Conservation (phyloP, 1,140 invertebrate genomes). For the Musca vetustissima region DNA sequence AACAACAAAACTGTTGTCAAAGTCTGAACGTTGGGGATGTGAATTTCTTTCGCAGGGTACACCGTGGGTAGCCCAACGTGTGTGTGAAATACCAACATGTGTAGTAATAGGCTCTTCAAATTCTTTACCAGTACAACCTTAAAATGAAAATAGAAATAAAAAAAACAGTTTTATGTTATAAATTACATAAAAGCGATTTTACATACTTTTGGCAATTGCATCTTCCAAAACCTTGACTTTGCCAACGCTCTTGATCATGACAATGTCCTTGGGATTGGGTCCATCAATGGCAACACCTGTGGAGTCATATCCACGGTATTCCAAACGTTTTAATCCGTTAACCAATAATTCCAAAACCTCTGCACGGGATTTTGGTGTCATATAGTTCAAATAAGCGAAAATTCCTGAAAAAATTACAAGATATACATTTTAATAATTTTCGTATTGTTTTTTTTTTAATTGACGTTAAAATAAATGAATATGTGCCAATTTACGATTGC, state of each 20-base stretch:
- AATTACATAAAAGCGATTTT: neutral
- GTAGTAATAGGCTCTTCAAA: constrained; percentile 55
- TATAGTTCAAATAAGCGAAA: constrained; percentile 98
- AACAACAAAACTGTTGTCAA: constrained; percentile 87
- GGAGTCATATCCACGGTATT: constrained; percentile 99
- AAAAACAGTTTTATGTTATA: neutral
- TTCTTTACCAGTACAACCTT: constrained; percentile 46
- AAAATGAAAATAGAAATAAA: neutral
- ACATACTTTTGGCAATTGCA: constrained; percentile 70
- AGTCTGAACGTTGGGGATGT: constrained; percentile 95
- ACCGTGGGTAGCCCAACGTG: constrained; percentile 99
- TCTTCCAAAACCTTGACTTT: constrained; percentile 94
- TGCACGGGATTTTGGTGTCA: constrained; percentile 90
- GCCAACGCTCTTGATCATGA: constrained; percentile 88
- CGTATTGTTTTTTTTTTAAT: no score
- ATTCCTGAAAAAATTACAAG: constrained; percentile 69
- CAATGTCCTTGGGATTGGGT: constrained; percentile 69
- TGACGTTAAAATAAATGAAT: no score
- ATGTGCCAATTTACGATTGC: no score
- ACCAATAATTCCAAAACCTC: constrained; percentile 95
- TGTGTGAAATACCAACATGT: constrained; percentile 98
- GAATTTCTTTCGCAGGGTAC: constrained; percentile 90
- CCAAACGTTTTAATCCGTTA: constrained; percentile 92
- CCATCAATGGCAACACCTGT: constrained; percentile 95
- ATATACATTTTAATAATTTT: neutral